Evolutionary conservation across 2,797 vertebrate genomes (phyloP).

Genomic region (Diplodus puntazzo): DNA sequence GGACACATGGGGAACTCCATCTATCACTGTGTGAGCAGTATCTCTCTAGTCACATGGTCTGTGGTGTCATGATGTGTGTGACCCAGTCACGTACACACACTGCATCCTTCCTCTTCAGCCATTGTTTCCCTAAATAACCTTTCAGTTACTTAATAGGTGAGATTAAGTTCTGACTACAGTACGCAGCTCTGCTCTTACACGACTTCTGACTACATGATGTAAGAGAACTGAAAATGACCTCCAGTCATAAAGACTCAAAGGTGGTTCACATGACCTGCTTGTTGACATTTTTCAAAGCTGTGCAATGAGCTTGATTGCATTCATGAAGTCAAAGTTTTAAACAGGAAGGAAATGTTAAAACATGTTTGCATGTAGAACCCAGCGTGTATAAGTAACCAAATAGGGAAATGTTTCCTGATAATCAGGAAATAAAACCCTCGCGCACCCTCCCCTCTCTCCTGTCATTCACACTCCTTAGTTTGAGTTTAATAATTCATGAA

Average conservation of each 20-base stretch:
- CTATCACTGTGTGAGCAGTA: background rate
- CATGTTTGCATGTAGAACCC: background rate
- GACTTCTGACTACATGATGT: background rate
- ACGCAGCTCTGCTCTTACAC: background rate
- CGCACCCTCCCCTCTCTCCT: background rate
- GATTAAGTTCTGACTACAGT: background rate
- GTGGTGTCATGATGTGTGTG: constrained; percentile 32
- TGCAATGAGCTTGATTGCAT: background rate
- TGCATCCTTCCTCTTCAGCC: constrained; percentile 51
- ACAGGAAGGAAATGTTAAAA: constrained; percentile 17
- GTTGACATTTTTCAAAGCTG: background rate
- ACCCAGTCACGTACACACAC: constrained; percentile 72
- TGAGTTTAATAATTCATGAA: constrained; percentile 52
- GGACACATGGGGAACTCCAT: background rate
- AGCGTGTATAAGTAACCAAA: constrained; percentile 23
- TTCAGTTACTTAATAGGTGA: background rate
- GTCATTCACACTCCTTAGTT: background rate
- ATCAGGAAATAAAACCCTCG: constrained; percentile 21
- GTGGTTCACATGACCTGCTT: background rate
- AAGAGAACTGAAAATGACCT: background rate
- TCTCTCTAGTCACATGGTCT: constrained; percentile 61
- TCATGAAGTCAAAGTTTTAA: background rate
- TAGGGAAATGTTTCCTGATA: constrained; percentile 9
- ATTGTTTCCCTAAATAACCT: constrained; percentile 57
- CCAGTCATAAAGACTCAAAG: background rate